A percentile compares a stretch with the other conserved stretches of the same genome.
phyloP scores from a whole-genome alignment of 2,888 invertebrate genomes.

The Axea sp. region DNA sequence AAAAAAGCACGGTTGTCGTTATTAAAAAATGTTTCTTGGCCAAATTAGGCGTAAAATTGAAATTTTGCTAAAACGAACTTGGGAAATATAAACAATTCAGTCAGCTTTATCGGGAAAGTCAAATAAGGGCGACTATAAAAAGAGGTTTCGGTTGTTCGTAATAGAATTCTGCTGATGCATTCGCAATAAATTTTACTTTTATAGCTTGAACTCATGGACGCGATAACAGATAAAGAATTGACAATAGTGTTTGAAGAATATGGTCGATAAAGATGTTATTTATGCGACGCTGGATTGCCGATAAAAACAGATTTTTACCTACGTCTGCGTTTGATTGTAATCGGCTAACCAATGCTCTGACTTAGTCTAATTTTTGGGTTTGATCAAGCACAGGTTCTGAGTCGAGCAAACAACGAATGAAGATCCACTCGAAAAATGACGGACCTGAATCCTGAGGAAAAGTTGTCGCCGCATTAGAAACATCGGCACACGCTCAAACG shows the following conservation, averaged over 20 bases:
- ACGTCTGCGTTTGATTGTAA: background rate
- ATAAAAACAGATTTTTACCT: background rate
- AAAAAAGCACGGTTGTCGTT: too few relatives aligned
- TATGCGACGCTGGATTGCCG: background rate
- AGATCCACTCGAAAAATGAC: constrained; percentile 34
- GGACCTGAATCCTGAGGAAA: constrained; percentile 35
- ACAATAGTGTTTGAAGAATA: constrained; percentile 7
- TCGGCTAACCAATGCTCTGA: too few relatives aligned
- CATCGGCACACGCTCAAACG: constrained; percentile 21
- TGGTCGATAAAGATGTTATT: constrained; percentile 18
- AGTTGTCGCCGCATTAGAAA: constrained; percentile 27
- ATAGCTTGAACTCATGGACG: constrained; percentile 10
- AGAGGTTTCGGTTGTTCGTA: constrained; percentile 3
- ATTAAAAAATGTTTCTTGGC: too few relatives aligned
- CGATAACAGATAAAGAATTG: constrained; percentile 16
- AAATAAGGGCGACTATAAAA: constrained; percentile 25
- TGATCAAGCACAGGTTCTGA: too few relatives aligned
- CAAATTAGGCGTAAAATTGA: too few relatives aligned
- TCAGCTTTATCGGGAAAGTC: background rate
- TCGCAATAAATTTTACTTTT: constrained; percentile 34
- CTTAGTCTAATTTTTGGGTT: too few relatives aligned
- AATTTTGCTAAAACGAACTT: too few relatives aligned
- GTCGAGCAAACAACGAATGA: constrained; percentile 28
- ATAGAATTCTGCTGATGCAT: constrained; percentile 21
- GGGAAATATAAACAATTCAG: constrained; percentile 8